Base-by-base conservation (phyloP, 2,113 vertebrate genomes). In the Aviceda subcristata region DNA sequence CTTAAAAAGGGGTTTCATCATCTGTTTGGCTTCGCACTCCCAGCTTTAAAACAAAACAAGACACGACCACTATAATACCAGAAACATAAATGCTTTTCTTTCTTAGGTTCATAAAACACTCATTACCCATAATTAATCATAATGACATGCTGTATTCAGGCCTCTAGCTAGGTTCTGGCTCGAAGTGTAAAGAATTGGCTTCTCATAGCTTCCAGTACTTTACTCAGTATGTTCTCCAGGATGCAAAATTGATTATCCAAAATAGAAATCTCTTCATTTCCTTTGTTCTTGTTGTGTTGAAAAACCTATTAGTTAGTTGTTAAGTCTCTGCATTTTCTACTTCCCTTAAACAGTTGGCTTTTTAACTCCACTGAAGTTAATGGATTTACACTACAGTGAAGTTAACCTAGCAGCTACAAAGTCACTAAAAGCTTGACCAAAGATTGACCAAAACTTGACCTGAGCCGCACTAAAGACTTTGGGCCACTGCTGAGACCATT, bases 71-170 rank as follows among this genome's bases (percentile, higher is more conserved):
- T 96, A 93, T 75, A 97, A 94, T 68, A 97, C 79, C 86, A 93
- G 93, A 96, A 97, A 98, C 98, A 97, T 97, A 98, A 98, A 97
- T 43, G 95, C 91, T 97, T 97, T 97, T 97, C 95, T 97, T 98
- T 98, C 97, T 97, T 96, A 95, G 91, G 94, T 97, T 98, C 98
- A 92, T 97, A 98, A 98, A 98, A 97, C 97, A 97, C 97, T 98
- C 98, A 98, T 98, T 98, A 98, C 97, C 96, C 96, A 97, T 97
- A 98, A 98, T 98, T 98, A 98, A 98, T 98, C 98, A 98, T 97
- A 96, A 97, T 98, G 98, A 98, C 97, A 97, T 46, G 27, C 88
- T 88, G 92, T 74, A 98, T 98, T 98, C 98, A 98, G 80, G 73
- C 96, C 92, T 90, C 95, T 95, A 92, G 96, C 95, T 96, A 92